Evolutionary conservation across 2,113 vertebrate species (phyloP), one percentile per base, ranked within the genome.

Genomic region (Saccopteryx bilineata): DNA sequence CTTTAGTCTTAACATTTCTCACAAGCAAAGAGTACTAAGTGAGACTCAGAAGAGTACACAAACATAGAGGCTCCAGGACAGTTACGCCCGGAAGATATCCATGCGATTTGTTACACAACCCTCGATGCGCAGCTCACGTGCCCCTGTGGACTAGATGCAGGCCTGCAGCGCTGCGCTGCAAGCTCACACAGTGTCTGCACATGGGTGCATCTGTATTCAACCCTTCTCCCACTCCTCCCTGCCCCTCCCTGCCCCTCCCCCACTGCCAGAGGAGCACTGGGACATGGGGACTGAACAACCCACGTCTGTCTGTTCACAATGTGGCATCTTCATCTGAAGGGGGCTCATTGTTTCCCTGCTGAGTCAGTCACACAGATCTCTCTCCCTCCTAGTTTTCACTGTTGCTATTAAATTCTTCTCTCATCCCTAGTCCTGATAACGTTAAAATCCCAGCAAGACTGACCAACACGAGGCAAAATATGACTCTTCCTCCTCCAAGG

Each of bases 91-190:
- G 61, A 50, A n/a, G 74, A 13, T 14, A 7, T 9, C 11, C 9
- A 15, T 24, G 9, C 21, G 50, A 3, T 26, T 61, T 39, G 58
- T 63, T 58, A 6, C 0, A 0, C 11, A 0, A 0, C 58, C 54
- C 19, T 31, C 50, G 2, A 0, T 21, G 11, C 19, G n/a, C 14
- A 9, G 46, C 39, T 8, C 74, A 14, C 0, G 10, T 11, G 23
- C 9, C 14, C 14, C 28, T 39, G 2, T 0, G 5, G 52, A 39
- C 68, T 11, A 2, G 23, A 63, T 12, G 10, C 6, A 33, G 66
- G 56, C 21, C n/a, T 5, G 11, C 39, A 39, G 39, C 39, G 39
- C 39, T 60, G 3, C 6, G 24, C 71, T 1, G 4, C 28, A 14
- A 11, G 28, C 18, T 6, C 7, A 5, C 52, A 4, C n/a, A 56